Evolutionary conservation across 2,113 vertebrate genomes (phyloP), one percentile per base, ranked within the genome.

Genomic region (Lophura nycthemera): DNA sequence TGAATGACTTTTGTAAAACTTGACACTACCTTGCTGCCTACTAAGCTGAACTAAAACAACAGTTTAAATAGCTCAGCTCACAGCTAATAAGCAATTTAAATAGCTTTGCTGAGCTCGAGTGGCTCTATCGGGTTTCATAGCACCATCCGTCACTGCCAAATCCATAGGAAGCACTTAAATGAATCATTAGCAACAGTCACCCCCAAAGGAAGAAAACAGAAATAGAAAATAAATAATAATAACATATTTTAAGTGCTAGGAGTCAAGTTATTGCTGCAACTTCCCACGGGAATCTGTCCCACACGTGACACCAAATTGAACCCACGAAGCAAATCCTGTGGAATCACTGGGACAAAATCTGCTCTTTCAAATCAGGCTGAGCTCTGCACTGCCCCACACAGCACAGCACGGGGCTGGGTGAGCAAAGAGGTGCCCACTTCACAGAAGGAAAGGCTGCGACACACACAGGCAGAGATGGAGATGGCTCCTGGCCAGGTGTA

Each of bases 31-130:
- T 83, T 60, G 34, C 86, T 76, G 70, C 74, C 69, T 86, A 91
- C 43, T 69, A 84, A 77, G 69, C 13, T 67, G 57, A 95, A 94
- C 88, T 95, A 91, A 92, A 95, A 74, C 65, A 95, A 92, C 86
- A 86, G 85, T 88, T 95, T 86, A 95, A 94, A 95, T 70, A 95
- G 63, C 92, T 94, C 84, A 85, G 87, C 72, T 96, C 86, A 90
- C 83, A 95, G 85, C 90, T 94, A 95, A 95, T 95, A 93, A 94
- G 86, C 93, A 95, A 95, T 93, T 94, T 93, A 95, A 97, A 95
- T 88, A 94, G 92, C 90, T 97, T 94, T 93, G 83, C 83, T 83
- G 43, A 95, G 90, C 91, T 95, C 48, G 20, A 95, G 90, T 86
- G 86, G 90, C 90, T 96, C 24, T 90, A 95, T 95, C 93, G 90